Evolutionary conservation across 2,888 invertebrate genomes (phyloP).

Genomic region (Tenthredo notha): DNA sequence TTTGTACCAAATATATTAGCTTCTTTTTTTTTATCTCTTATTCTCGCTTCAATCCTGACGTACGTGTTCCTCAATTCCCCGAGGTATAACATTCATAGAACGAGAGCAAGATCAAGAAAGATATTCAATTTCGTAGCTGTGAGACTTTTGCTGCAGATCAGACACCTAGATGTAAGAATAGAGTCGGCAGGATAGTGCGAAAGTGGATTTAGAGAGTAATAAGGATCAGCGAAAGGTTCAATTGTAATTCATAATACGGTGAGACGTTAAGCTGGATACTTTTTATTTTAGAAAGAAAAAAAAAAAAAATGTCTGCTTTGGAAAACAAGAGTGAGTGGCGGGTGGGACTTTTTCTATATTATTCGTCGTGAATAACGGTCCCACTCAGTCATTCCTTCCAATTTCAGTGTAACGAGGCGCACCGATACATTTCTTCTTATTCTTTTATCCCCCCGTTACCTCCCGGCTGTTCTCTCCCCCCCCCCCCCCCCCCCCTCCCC

Average conservation of each 20-base stretch:
- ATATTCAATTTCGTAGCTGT: neutral
- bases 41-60: neutral
- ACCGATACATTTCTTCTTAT: constrained; percentile 78
- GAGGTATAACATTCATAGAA: neutral
- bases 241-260: constrained; percentile 12
- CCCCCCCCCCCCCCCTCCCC: neutral
- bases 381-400: constrained; percentile 78
- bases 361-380: constrained; percentile 77
- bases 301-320: constrained; percentile 46
- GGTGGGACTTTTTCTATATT: constrained; percentile 72
- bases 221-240: neutral
- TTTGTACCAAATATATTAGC: constrained; percentile 35
- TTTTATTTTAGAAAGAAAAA: constrained; percentile 8
- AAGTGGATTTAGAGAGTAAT: neutral
- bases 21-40: constrained; percentile 2
- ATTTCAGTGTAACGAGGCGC: constrained; percentile 78
- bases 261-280: constrained; percentile 18
- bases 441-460: constrained; percentile 69
- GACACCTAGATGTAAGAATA: neutral
- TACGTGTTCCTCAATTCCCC: neutral
- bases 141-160: neutral
- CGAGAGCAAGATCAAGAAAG: neutral
- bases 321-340: constrained; percentile 53
- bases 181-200: neutral
- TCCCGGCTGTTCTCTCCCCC: constrained; percentile 31